Conservation (phyloP, 2,888 invertebrate genomes). For the Proisotoma minuta region DNA sequence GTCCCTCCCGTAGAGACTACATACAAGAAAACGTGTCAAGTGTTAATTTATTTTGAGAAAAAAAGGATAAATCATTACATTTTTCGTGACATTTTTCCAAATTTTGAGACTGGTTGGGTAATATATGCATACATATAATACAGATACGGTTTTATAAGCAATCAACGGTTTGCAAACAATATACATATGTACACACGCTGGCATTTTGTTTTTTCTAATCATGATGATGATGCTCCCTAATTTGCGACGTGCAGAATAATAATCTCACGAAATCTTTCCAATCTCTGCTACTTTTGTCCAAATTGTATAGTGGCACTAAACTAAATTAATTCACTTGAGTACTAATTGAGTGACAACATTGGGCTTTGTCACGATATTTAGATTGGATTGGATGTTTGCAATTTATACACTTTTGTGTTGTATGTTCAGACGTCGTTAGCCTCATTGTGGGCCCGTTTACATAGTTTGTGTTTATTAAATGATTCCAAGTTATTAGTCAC, state of each 20-base stretch:
- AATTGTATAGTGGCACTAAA: not conserved
- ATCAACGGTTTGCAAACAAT: no score
- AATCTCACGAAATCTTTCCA: not conserved
- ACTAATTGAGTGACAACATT: slow-evolving; percentile 3
- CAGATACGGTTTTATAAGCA: no score
- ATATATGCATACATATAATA: no score
- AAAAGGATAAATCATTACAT: no score
- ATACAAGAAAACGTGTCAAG: not conserved
- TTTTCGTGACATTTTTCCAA: no score
- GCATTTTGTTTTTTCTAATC: no score
- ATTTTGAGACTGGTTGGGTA: no score
- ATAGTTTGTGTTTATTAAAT: slow-evolving; percentile 17
- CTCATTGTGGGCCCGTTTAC: slow-evolving; percentile 17
- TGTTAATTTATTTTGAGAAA: no score
- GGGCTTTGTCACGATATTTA: slow-evolving; percentile 1
- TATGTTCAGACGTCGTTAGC: slow-evolving; percentile 13
- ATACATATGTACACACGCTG: no score
- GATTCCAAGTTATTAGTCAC: slow-evolving; percentile 14
- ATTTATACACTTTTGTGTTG: slow-evolving; percentile 9
- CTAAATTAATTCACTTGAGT: not conserved
- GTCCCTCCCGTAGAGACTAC: slow-evolving; percentile 7
- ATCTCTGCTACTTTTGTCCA: not conserved
- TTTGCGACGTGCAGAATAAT: not conserved
- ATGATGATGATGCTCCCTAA: no score
- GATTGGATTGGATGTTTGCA: not conserved